These are phyloP conservation scores for Dinothrombium tinctorium DNA, from an alignment of 1,140 invertebrate genomes.

Conservation along the genomic window DNA sequence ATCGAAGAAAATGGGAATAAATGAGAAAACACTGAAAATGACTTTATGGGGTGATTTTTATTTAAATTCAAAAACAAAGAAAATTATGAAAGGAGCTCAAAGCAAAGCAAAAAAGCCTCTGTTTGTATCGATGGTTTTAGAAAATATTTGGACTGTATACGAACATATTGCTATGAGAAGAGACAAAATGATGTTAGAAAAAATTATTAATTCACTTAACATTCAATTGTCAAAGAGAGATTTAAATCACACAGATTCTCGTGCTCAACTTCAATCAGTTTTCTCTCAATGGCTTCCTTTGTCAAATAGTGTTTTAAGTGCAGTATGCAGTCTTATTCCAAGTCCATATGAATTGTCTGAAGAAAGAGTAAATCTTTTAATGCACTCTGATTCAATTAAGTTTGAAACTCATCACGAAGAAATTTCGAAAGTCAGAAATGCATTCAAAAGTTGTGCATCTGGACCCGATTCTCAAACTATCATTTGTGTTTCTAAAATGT, in stretches of 20 bases:
- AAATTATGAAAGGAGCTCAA: conserved; percentile 68
- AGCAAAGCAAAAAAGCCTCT: conserved; percentile 79
- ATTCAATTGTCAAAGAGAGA: conserved; percentile 52
- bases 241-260: conserved; percentile 45
- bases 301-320: conserved; percentile 42
- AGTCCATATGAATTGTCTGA: conserved; percentile 47
- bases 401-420: conserved; percentile 41
- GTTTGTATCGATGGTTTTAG: conserved; percentile 82
- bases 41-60: conserved; percentile 91
- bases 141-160: conserved; percentile 81
- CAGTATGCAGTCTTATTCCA: conserved; percentile 54
- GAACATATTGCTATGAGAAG: conserved; percentile 36
- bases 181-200: conserved; percentile 53
- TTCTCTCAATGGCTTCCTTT: conserved; percentile 72
- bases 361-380: conserved; percentile 47
- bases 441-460: conserved; percentile 7
- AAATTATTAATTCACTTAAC: conserved; percentile 53
- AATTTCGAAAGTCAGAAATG: conserved; percentile 42
- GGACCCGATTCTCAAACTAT: conserved; percentile 26
- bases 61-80: conserved; percentile 60
- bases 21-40: conserved; percentile 34
- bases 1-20: conserved; percentile 46
- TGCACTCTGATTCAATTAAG: conserved; percentile 37
- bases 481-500: conserved; percentile 87
- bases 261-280: conserved; percentile 50